Percentiles rank a stretch among this genome's conserved stretches.
phyloP scores from a whole-genome alignment of 2,888 invertebrate species.

The Lutraria lutraria region DNA sequence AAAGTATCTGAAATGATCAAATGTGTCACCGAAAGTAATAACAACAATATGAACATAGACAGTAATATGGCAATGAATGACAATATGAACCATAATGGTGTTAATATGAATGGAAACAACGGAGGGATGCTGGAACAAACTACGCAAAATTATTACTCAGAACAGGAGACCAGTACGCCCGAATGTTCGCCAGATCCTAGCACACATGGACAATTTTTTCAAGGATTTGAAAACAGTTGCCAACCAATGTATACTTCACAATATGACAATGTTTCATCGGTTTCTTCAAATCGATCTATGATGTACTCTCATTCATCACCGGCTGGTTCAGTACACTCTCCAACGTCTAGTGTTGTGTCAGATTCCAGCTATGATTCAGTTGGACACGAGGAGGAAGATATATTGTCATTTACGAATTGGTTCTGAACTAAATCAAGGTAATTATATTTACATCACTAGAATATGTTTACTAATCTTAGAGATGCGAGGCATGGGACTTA shows the following conservation, averaged over 20 bases:
- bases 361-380: conserved; percentile 73
- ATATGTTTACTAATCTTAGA: too few relatives aligned
- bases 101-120: conserved; percentile 2
- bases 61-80: conserved; percentile 32
- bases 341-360: conserved; percentile 73
- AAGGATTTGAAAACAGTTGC: conserved; percentile 47
- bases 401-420: conserved; percentile 67
- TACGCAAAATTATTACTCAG: conserved; percentile 35
- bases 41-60: conserved; percentile 29
- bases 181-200: conserved; percentile 55
- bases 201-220: conserved; percentile 45
- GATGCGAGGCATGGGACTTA: too few relatives aligned
- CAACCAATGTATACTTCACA: conserved; percentile 44
- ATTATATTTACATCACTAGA: not conserved
- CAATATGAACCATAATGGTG: conserved; percentile 42
- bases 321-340: conserved; percentile 70
- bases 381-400: conserved; percentile 67
- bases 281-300: conserved; percentile 20
- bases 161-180: conserved; percentile 36
- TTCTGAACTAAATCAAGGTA: conserved; percentile 41
- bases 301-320: conserved; percentile 61
- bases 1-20: conserved; percentile 63
- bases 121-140: not conserved
- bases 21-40: conserved; percentile 37
- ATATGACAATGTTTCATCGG: conserved; percentile 43